These are phyloP conservation scores for Ostrea denselamellosa DNA, from an alignment of 1,140 invertebrate species.

Conservation along the genomic window DNA sequence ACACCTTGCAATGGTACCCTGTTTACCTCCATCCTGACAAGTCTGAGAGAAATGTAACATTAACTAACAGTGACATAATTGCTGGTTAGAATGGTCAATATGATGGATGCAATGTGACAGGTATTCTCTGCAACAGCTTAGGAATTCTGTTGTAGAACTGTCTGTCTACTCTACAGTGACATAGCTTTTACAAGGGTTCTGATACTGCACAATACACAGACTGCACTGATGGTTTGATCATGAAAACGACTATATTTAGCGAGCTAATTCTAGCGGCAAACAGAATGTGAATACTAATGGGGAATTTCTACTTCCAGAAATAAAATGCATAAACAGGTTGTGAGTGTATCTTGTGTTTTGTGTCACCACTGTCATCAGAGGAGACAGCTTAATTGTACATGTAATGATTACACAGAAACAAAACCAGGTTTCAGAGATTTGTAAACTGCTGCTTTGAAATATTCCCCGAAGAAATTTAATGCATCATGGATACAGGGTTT, in stretches of 20 bases:
- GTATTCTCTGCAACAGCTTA: neutral
- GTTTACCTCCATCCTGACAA: neutral
- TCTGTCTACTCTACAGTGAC: too few species aligned
- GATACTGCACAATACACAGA: neutral
- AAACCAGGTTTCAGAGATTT: too few species aligned
- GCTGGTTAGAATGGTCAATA: neutral
- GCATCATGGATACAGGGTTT: too few species aligned
- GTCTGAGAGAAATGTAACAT: neutral
- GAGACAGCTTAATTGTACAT: too few species aligned
- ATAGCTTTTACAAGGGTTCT: neutral
- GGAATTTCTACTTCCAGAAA: neutral
- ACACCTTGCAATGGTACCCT: neutral
- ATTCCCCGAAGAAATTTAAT: too few species aligned
- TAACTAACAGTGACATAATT: neutral
- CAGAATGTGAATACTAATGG: neutral
- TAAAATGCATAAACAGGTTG: slow-evolving; percentile 3
- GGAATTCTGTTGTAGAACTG: too few species aligned
- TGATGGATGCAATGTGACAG: neutral
- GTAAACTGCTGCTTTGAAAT: too few species aligned
- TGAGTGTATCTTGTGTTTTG: neutral
- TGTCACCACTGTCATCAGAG: neutral
- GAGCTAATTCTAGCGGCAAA: neutral
- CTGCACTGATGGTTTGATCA: neutral
- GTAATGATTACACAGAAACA: too few species aligned
- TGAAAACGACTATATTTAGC: slow-evolving; percentile 1